A percentile compares a stretch with the other conserved stretches of the same genome.
Evolutionary conservation across 2,113 vertebrate genomes (phyloP).

Genomic region (Poeciliopsis occidentalis): DNA sequence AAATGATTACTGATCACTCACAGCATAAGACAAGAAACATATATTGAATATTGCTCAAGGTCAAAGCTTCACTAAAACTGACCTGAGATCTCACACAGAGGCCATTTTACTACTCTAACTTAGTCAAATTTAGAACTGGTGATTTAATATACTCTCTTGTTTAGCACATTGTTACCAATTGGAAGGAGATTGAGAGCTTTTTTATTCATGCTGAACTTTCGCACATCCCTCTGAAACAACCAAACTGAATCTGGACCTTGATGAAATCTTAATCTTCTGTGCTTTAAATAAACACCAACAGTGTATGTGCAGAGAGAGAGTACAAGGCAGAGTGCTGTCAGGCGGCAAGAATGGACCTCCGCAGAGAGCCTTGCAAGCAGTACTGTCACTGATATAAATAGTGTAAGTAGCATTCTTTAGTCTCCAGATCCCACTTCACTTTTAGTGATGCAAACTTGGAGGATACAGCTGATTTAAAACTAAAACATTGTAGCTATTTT

Average conservation of each 20-base stretch:
- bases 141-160: not conserved
- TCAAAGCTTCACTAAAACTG: not conserved
- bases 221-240: conserved; percentile 54
- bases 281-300: conserved; percentile 87
- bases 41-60: not conserved
- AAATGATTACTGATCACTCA: no score
- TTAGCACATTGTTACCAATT: no score
- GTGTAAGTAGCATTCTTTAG: conserved; percentile 79
- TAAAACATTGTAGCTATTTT: not conserved
- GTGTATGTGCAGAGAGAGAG: conserved; percentile 72
- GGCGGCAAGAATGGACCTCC: conserved; percentile 78
- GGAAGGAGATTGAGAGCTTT: conserved; percentile 22
- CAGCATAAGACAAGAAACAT: not conserved
- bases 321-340: conserved; percentile 82
- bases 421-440: conserved; percentile 34
- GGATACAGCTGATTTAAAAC: conserved; percentile 20
- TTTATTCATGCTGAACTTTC: conserved; percentile 68
- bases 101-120: not conserved
- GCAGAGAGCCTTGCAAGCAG: conserved; percentile 80
- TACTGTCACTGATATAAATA: conserved; percentile 88
- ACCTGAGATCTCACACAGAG: not conserved
- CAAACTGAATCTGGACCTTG: conserved; percentile 69
- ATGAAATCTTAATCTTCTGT: conserved; percentile 86
- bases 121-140: not conserved
- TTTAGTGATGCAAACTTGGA: conserved; percentile 31